Conservation (phyloP, 2,797 vertebrate genomes). For the Cheirogaleus major region DNA sequence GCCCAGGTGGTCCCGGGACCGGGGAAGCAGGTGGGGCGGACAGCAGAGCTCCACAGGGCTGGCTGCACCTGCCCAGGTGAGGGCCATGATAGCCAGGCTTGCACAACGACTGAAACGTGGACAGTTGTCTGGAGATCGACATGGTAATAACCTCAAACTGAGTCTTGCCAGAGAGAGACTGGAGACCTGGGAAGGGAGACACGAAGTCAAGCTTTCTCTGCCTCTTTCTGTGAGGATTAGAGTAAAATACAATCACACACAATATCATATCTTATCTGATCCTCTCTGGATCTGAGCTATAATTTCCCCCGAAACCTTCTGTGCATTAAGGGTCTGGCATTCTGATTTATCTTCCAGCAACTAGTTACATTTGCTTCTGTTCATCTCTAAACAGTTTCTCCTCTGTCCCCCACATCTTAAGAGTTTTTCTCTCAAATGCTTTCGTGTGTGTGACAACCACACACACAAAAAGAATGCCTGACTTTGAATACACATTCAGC, state of each 20-base stretch:
- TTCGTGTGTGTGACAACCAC: too few relatives aligned
- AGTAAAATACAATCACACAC: background rate
- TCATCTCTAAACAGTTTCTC: background rate
- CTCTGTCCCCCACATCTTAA: background rate
- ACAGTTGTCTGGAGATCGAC: background rate
- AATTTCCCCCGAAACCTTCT: background rate
- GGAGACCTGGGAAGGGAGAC: background rate
- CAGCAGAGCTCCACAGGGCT: background rate
- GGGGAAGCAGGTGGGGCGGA: background rate
- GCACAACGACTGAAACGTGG: background rate
- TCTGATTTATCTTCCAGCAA: background rate
- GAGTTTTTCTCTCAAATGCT: background rate
- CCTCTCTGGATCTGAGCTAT: background rate
- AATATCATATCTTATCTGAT: background rate
- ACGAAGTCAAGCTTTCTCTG: background rate
- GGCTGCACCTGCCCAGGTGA: background rate
- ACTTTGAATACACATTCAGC: background rate
- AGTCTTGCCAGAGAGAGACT: background rate
- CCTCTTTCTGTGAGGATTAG: background rate
- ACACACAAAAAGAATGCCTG: background rate
- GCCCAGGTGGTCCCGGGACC: background rate
- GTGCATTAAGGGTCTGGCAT: background rate
- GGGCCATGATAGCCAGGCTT: accelerated
- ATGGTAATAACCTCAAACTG: background rate
- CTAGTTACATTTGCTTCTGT: background rate